phyloP scores from a whole-genome alignment of 2,797 vertebrate genomes.

The Pseudopleuronectes americanus region DNA sequence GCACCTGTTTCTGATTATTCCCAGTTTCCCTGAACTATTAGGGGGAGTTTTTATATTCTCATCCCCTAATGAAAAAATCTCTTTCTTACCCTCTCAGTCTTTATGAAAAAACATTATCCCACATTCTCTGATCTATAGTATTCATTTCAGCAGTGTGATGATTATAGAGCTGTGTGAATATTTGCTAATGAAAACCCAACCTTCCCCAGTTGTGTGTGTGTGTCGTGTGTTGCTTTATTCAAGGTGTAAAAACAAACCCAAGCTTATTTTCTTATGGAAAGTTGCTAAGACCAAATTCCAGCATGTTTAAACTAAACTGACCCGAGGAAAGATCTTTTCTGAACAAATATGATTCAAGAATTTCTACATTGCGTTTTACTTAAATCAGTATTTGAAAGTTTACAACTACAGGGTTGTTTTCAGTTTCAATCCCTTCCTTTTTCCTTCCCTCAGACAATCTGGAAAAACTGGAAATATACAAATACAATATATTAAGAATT shows the following conservation, averaged over 20 bases:
- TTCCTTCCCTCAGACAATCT: not conserved
- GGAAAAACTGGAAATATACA: not conserved
- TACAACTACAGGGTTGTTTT: not conserved
- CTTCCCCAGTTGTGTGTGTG: conserved; percentile 5
- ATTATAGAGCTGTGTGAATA: conserved; percentile 5
- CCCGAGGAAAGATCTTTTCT: conserved; percentile 13
- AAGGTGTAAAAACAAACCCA: conserved; percentile 50
- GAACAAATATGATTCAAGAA: too few species aligned
- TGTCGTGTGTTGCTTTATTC: conserved; percentile 10
- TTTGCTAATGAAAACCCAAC: conserved; percentile 26
- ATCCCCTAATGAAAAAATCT: conserved; percentile 6
- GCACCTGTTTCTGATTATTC: too few species aligned
- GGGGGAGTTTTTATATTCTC: conserved; percentile 29
- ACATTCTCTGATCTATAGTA: conserved; percentile 10
- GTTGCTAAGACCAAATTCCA: conserved; percentile 61
- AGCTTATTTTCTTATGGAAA: conserved; percentile 42
- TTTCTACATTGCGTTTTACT: conserved; percentile 1
- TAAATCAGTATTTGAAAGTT: too few species aligned
- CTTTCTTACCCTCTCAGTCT: not conserved
- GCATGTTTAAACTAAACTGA: conserved; percentile 26
- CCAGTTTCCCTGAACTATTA: conserved; percentile 1
- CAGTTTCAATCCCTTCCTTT: not conserved
- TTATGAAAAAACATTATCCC: conserved; percentile 13
- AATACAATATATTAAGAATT: not conserved
- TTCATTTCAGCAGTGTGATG: not conserved